Base-by-base conservation (phyloP, 2,113 vertebrate genomes). In the Dasyprocta punctata region DNA sequence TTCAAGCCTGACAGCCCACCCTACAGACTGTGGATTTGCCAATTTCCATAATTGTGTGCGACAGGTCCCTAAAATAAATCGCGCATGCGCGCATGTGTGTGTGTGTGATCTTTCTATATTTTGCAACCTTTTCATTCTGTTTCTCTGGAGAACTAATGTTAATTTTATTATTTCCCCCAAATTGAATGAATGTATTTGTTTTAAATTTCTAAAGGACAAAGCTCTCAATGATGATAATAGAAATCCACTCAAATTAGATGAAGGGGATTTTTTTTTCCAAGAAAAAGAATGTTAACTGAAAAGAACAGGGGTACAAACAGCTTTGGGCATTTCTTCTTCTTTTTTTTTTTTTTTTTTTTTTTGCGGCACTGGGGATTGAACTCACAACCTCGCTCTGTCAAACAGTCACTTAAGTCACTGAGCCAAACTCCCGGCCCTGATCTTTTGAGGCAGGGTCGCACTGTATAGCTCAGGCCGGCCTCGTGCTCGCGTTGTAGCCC, bases 161-260 rank as follows among this genome's bases (percentile, higher is more conserved):
- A 61, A 84, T 65, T 24, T 87, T 77, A 12, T 12, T 36, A 69
- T 47, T 90, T 96, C 30, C 38, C 52, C 44, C 36, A 83, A 63
- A 24, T 19, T 41, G 14, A 96, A 84, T 73, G 24, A 38, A 69
- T 36, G 6, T 81, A 81, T 84, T 94, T 89, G 65, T 89, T 73
- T 78, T 49, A 92, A 71, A 49, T 90, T 95, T 93, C 41, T 65
- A 78, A 63, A 92, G 54, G 38, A 71, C 58, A 92, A 17, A 61
- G 52, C 52, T 95, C 77, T 87, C 77, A 54, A n/a, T 87, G 24
- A 36, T 22, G 61, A 52, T 54, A 90, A 97, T 11, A 95, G 54
- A 92, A 87, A 93, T 7, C 52, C 54, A 90, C 49, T 93, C 78
- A 54, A 80, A 65, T 63, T 94, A 87, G 47, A 44, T 61, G 33